phyloP scores from a whole-genome alignment of 2,797 vertebrate species.

The Molossus molossus region DNA sequence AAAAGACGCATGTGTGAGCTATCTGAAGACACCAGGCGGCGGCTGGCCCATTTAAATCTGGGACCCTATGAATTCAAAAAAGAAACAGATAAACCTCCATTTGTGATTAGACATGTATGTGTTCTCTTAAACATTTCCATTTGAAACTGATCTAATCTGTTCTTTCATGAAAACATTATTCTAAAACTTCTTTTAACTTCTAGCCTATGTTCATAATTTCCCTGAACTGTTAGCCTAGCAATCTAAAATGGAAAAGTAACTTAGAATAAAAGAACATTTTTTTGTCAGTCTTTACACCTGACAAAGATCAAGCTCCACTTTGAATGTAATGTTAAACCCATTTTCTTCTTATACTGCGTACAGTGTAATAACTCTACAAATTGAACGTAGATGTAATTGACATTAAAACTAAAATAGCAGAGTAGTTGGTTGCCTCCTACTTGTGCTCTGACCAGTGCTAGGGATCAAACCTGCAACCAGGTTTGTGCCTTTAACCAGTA shows the following conservation, averaged over 20 bases:
- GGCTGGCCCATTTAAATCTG: slow-evolving; percentile 95
- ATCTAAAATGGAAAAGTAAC: slow-evolving; percentile 87
- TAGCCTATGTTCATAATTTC: slow-evolving; percentile 81
- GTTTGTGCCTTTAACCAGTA: too few relatives aligned
- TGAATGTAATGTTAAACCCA: slow-evolving; percentile 82
- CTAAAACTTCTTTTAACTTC: slow-evolving; percentile 79
- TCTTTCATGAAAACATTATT: slow-evolving; percentile 75
- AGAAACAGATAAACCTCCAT: slow-evolving; percentile 94
- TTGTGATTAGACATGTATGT: slow-evolving; percentile 93
- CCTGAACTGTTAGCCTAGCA: slow-evolving; percentile 77
- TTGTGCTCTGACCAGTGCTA: too few relatives aligned
- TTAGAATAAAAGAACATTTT: slow-evolving; percentile 82
- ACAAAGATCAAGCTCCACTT: slow-evolving; percentile 84
- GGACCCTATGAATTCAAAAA: slow-evolving; percentile 97
- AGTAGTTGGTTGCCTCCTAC: slow-evolving; percentile 50
- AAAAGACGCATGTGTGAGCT: slow-evolving; percentile 97
- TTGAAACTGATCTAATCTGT: slow-evolving; percentile 79
- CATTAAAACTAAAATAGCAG: slow-evolving; percentile 84
- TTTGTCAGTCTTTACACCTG: slow-evolving; percentile 79
- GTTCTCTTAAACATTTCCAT: slow-evolving; percentile 72
- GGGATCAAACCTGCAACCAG: too few relatives aligned
- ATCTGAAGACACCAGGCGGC: slow-evolving; percentile 93
- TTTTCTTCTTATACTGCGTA: slow-evolving; percentile 78
- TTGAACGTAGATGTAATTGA: slow-evolving; percentile 84
- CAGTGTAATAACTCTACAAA: slow-evolving; percentile 71